Evolutionary conservation across 2,888 invertebrate genomes (phyloP).

Genomic region (Polietes domitor): DNA sequence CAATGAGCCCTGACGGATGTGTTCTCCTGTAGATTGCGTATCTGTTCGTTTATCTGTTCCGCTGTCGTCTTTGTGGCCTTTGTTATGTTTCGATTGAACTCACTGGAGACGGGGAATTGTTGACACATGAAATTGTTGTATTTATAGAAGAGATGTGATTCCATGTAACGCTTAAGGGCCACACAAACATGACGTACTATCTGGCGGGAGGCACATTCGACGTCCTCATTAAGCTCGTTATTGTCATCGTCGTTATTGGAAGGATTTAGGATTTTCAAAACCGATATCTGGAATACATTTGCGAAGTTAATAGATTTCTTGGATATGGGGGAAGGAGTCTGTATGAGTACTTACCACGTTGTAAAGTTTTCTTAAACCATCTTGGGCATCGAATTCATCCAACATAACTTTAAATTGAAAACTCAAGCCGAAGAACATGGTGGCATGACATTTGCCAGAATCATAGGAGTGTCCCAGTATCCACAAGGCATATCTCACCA

Average conservation of each 20-base stretch:
- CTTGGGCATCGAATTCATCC: conserved; percentile 95
- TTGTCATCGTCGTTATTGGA: conserved; percentile 84
- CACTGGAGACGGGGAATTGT: conserved; percentile 81
- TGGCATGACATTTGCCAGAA: conserved; percentile 98
- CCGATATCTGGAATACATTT: conserved; percentile 85
- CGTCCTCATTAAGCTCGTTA: conserved; percentile 88
- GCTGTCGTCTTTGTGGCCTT: conserved; percentile 85
- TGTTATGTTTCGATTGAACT: conserved; percentile 80
- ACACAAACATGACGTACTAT: conserved; percentile 95
- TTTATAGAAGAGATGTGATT: conserved; percentile 92
- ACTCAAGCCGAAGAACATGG: conserved; percentile 98
- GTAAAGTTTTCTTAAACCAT: conserved; percentile 95
- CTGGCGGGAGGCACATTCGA: conserved; percentile 94
- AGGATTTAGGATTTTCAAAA: conserved; percentile 90
- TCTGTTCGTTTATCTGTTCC: conserved; percentile 93
- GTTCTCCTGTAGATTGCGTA: conserved; percentile 89
- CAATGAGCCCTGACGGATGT: conserved; percentile 90
- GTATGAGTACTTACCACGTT: conserved; percentile 85
- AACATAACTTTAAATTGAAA: conserved; percentile 96
- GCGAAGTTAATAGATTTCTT: not conserved
- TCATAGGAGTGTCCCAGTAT: conserved; percentile 97
- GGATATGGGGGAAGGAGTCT: not conserved
- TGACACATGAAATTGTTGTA: conserved; percentile 87
- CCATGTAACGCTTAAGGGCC: conserved; percentile 93
- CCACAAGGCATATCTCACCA: conserved; percentile 96